phyloP scores from a whole-genome alignment of 2,113 vertebrate species.

The Neolamprologus modestus region DNA sequence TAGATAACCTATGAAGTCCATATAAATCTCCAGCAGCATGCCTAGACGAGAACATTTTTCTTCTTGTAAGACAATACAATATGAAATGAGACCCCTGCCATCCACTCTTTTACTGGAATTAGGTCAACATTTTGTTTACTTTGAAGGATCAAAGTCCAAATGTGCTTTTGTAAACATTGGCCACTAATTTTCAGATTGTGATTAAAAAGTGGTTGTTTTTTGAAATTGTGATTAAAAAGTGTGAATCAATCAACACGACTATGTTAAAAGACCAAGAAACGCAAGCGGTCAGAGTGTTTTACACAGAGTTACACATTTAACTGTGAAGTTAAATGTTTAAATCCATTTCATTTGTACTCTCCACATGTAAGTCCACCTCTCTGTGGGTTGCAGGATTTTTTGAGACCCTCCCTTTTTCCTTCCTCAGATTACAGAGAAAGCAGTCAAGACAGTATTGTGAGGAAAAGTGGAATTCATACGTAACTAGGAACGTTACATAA shows the following conservation, averaged over 20 bases:
- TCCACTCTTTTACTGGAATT: background rate
- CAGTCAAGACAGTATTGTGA: slow-evolving; percentile 6
- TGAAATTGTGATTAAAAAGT: background rate
- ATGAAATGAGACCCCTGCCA: background rate
- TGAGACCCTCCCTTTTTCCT: slow-evolving; percentile 8
- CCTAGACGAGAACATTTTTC: background rate
- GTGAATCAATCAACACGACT: background rate
- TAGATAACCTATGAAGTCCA: background rate
- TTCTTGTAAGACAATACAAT: background rate
- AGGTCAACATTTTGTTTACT: background rate
- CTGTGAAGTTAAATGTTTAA: background rate
- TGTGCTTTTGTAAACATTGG: background rate
- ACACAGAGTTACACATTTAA: background rate
- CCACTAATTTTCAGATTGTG: background rate
- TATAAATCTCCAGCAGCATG: background rate
- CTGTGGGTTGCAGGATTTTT: background rate
- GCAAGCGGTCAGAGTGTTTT: background rate
- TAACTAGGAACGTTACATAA: slow-evolving; percentile 54
- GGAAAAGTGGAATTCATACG: slow-evolving; percentile 24
- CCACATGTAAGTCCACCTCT: background rate
- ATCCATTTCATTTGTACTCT: background rate
- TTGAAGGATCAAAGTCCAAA: background rate
- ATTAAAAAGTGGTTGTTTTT: background rate
- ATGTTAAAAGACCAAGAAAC: background rate
- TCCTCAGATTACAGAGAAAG: slow-evolving; percentile 16